phyloP scores from a whole-genome alignment of 2,888 invertebrate species.

The Brachylomia viminalis region DNA sequence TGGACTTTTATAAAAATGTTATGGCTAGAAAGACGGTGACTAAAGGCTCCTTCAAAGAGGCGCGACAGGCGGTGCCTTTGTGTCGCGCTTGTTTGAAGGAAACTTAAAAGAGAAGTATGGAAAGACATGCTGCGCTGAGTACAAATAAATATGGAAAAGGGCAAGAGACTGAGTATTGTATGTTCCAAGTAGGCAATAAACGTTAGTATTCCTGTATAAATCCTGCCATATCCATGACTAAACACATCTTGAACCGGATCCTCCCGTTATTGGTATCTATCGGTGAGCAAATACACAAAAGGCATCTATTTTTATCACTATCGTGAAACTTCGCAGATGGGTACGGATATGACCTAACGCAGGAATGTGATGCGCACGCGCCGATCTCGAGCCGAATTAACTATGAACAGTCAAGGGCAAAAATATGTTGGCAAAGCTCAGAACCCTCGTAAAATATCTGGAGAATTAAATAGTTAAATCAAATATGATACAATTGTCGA shows the following conservation, averaged over 20 bases:
- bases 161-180: background rate
- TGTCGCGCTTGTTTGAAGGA: too few species aligned
- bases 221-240: background rate
- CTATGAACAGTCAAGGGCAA: background rate
- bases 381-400: constrained; percentile 22
- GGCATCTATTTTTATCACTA: constrained; percentile 46
- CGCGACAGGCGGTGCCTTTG: too few species aligned
- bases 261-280: constrained; percentile 4
- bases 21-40: background rate
- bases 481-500: too few species aligned
- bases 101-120: too few species aligned
- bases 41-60: too few species aligned
- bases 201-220: too few species aligned
- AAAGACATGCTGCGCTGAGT: too few species aligned
- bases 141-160: background rate
- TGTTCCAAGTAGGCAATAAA: background rate
- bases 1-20: background rate
- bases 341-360: constrained; percentile 61
- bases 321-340: constrained; percentile 37
- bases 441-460: background rate
- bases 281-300: constrained; percentile 13
- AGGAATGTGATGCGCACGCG: constrained; percentile 59
- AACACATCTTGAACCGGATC: constrained; percentile 11
- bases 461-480: background rate
- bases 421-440: background rate